A percentile compares a stretch with the other conserved stretches of the same genome.
These are phyloP conservation scores for Pediacus dermestoides DNA, from an alignment of 2,888 invertebrate genomes.

Conservation along the genomic window DNA sequence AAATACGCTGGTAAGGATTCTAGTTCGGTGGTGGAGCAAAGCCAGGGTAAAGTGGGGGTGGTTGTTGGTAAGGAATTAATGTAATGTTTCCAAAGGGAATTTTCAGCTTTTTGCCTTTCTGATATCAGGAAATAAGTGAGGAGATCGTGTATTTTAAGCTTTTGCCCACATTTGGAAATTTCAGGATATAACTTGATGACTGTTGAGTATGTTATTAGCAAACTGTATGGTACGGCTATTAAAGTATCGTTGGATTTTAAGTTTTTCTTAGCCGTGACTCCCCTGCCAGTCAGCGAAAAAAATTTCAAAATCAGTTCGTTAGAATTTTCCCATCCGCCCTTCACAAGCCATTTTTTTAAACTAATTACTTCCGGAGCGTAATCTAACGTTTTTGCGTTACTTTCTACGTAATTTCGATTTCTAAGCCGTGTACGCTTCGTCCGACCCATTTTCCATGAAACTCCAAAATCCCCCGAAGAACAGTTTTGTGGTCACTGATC, in stretches of 20 bases:
- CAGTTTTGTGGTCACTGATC: too few species aligned
- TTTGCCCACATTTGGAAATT: conserved; percentile 27
- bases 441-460: conserved; percentile 21
- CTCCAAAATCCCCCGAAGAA: too few species aligned
- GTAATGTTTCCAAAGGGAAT: conserved; percentile 63
- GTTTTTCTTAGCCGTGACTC: conserved; percentile 61
- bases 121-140: conserved; percentile 70
- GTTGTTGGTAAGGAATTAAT: conserved; percentile 63
- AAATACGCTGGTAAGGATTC: conserved; percentile 58
- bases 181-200: conserved; percentile 17
- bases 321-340: conserved; percentile 56
- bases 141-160: conserved; percentile 65
- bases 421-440: conserved; percentile 12
- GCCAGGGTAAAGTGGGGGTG: conserved; percentile 65
- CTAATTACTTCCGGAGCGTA: conserved; percentile 47
- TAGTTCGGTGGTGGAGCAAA: conserved; percentile 58
- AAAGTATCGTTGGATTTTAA: conserved; percentile 58
- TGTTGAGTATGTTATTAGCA: conserved; percentile 52
- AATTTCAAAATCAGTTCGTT: conserved; percentile 56
- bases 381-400: conserved; percentile 34
- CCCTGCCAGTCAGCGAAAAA: conserved; percentile 70
- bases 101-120: conserved; percentile 57
- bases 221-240: conserved; percentile 58
- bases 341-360: conserved; percentile 55
- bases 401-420: too few species aligned